Evolutionary conservation across 2,113 vertebrate species (phyloP).

Genomic region (Suncus etruscus): DNA sequence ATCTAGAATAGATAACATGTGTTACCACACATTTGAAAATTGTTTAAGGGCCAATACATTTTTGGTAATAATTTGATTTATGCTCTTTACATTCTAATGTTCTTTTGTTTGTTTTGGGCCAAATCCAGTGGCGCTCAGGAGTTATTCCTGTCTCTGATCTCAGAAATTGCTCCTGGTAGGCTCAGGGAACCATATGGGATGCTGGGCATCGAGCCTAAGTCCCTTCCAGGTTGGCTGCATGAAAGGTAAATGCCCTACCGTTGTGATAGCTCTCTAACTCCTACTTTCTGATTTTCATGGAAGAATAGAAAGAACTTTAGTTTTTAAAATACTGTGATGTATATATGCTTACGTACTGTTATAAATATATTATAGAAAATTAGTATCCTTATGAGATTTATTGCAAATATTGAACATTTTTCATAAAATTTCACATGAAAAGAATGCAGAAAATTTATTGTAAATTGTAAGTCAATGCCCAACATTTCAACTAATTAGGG

Average conservation of each 20-base stretch:
- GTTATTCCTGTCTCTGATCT: no score
- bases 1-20: neutral
- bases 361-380: neutral
- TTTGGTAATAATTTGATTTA: conserved; percentile 14
- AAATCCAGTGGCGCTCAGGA: no score
- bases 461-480: neutral
- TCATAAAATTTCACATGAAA: conserved; percentile 1
- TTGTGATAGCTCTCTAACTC: no score
- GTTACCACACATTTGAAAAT: neutral
- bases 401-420: neutral
- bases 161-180: no score
- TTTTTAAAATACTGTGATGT: neutral
- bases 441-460: neutral
- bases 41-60: neutral
- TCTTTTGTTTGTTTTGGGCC: no score
- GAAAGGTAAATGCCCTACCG: no score
- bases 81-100: no score
- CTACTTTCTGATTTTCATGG: neutral
- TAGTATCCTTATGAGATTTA: neutral
- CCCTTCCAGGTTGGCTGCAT: no score
- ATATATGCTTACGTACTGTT: neutral
- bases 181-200: no score
- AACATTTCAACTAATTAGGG: neutral
- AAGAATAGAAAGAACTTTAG: neutral
- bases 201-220: no score